Evolutionary conservation across 53 echinoderm and acorn worm genomes (phyloP), one percentile per base, ranked within the genome.

Genomic region (Holothuria scabra): DNA sequence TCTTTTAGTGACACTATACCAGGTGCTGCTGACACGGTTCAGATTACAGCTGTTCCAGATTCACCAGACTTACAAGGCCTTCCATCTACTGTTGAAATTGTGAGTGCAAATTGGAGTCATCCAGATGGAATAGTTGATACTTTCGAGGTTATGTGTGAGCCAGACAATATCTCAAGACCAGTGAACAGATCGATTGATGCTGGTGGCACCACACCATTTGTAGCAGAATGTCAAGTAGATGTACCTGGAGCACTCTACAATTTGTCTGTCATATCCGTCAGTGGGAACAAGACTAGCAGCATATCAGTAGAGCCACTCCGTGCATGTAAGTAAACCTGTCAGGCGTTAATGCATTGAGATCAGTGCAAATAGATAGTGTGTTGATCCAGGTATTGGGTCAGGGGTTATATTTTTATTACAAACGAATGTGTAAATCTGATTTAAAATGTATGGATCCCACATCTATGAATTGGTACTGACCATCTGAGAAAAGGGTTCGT

Each of bases 241-340:
- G 58, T 23, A 5, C 83, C 93, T 28, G 93, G 93, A 20, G 74
- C 13, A 55, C 52, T 79, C 62, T 93, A 88, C 79, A 64, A 4
- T 10, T 55, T 93, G n/a, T 74, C 59, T 11, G 93, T 93, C 19
- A 80, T 58, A 24, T 85, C 90, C 26, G 61, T 87, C n/a, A 90
- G 90, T 60, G 62, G 79, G 0, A 67, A 64, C 29, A 90, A 93
- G 56, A 20, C 24, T 56, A 90, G 90, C 48, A 82, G 21, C 8
- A 0, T 8, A 38, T 11, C 74, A 13, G 6, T 18, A 12, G 22
- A 64, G 9, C 8, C 56, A 11, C 31, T 76, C 3, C 48, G 23
- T 46, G 78, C 78, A 26, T 24, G 78, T 76, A 76, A 76, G 78
- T 46, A 46, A 12, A 48, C 12, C 48, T 48, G 14, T 12, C 14